phyloP scores from a whole-genome alignment of 2,113 vertebrate genomes.

The Empidonax traillii region DNA sequence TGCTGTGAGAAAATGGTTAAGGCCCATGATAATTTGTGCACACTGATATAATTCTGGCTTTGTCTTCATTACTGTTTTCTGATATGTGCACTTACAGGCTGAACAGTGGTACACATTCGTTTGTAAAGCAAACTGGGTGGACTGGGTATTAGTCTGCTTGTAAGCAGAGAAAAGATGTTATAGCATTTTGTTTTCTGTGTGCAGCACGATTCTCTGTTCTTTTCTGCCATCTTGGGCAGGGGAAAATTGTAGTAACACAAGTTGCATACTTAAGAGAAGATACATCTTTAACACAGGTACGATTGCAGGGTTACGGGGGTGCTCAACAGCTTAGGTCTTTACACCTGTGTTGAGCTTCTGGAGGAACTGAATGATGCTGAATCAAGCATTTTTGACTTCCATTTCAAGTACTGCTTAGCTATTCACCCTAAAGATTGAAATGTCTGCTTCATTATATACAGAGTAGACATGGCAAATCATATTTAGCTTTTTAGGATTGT shows the following conservation, averaged over 20 bases:
- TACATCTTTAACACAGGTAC: rapidly evolving
- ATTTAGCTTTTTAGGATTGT: not conserved
- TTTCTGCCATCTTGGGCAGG: not conserved
- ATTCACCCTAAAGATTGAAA: not conserved
- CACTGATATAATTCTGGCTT: not conserved
- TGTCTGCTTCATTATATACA: not conserved
- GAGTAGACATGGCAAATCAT: not conserved
- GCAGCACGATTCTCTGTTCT: not conserved
- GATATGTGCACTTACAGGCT: not conserved
- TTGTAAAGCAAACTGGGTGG: not conserved
- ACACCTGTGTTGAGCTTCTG: not conserved
- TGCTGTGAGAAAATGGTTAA: not conserved
- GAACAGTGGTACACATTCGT: not conserved
- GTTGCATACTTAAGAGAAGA: not conserved
- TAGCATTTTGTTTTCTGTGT: not conserved
- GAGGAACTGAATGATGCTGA: not conserved
- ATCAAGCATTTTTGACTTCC: not conserved
- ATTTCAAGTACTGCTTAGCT: not conserved
- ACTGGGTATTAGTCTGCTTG: not conserved
- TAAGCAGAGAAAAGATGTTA: not conserved
- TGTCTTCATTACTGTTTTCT: not conserved
- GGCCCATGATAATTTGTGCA: not conserved
- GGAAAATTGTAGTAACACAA: not conserved
- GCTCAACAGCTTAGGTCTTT: not conserved
- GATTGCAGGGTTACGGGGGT: not conserved